Base-by-base conservation (phyloP, 1,140 invertebrate genomes). In the Drosophila varians region DNA sequence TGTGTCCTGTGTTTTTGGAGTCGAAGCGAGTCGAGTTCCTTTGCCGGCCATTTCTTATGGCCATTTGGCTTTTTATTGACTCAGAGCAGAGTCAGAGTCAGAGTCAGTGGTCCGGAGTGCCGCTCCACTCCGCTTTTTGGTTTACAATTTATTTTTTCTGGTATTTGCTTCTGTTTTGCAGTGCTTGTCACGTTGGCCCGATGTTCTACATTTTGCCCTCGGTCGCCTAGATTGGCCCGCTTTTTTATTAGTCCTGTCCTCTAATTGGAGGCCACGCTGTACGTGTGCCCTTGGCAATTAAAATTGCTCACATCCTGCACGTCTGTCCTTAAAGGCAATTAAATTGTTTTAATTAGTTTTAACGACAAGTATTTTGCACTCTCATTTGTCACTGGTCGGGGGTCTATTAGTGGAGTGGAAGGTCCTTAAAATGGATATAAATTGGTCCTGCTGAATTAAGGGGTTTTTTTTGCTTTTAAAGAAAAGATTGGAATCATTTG, bases 61-160 rank as follows among this genome's bases (percentile, higher is more conserved):
- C 69, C 71, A 74, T 74, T 74, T 74, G 71, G 71, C 51, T 74
- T 74, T 73, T 74, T 65, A 74, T 74, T 74, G 71, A 74, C 71
- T 74, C 31, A 3, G 5, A 12, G 36, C 36, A 38, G 36, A 14
- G 36, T 31, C 28, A 31, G 28, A 9, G 8, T 12, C 36, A 38
- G 36, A 14, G 36, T 31, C 28, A 31, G 28, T 11, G 8, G 2
- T 21, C 28, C 7, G 28, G 28, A 31, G 21, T 21, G 19, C 52
- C 47, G 52, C 52, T 53, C 56, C 28, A 60, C 57, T 52, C 49
- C 57, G 60, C 12, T 72, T 48, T 73, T 49, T 12, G 23, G 52
- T 26, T 8, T 25, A 5, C 47, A 25, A 18, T 18, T 43, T 66
- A 43, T 51, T 65, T 65, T 8, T 51, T 16, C 47, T 42, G 34